These are phyloP conservation scores for Falco naumanni DNA, from an alignment of 2,797 vertebrate genomes.

Conservation along the genomic window DNA sequence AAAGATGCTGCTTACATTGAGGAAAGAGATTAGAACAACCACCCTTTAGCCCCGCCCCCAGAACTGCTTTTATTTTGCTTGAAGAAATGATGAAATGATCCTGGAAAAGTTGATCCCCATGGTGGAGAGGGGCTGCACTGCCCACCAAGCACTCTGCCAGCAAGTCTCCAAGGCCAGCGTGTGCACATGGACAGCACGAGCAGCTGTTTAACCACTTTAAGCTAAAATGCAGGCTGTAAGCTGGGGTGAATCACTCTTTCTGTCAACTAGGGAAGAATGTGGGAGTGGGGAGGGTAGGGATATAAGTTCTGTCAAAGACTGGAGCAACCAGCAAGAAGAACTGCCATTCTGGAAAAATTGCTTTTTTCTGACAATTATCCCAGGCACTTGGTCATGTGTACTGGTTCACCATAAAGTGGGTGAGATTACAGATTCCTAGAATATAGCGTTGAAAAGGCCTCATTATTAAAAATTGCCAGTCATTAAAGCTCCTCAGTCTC, in stretches of 20 bases:
- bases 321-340: neutral
- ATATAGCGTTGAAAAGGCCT: neutral
- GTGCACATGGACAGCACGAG: neutral
- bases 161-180: neutral
- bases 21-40: slow-evolving; percentile 30
- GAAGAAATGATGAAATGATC: slow-evolving; percentile 5
- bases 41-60: neutral
- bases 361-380: neutral
- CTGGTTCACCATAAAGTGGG: neutral
- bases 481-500: neutral
- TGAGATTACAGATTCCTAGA: neutral
- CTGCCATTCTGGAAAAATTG: neutral
- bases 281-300: neutral
- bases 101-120: neutral
- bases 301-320: neutral
- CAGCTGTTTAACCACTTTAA: slow-evolving; percentile 1
- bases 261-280: neutral
- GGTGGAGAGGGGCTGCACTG: neutral
- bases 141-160: neutral
- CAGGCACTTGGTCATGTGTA: neutral
- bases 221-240: neutral
- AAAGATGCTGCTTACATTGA: slow-evolving; percentile 56
- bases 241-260: neutral
- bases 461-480: neutral
- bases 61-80: slow-evolving; percentile 15